phyloP scores from a whole-genome alignment of 2,113 vertebrate genomes.

The Notarius lentiginosus region DNA sequence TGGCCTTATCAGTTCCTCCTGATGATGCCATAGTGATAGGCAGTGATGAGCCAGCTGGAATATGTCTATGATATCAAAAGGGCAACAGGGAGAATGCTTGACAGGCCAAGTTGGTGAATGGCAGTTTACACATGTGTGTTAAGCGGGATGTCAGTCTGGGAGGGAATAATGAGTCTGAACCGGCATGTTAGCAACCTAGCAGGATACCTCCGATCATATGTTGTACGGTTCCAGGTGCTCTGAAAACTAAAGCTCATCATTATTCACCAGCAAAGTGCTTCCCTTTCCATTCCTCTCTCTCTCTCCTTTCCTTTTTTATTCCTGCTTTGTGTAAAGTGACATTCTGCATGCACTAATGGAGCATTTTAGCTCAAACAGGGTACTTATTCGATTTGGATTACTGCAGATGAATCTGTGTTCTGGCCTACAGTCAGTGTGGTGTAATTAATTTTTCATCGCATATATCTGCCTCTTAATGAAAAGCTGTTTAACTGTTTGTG shows the following conservation, averaged over 20 bases:
- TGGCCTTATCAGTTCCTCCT: slow-evolving; percentile 60
- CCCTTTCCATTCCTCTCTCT: background rate
- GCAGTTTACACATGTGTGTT: slow-evolving; percentile 42
- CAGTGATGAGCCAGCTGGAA: slow-evolving; percentile 43
- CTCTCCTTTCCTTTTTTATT: background rate
- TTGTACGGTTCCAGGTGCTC: slow-evolving; percentile 12
- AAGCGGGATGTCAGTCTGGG: slow-evolving; percentile 63
- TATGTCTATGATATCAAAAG: slow-evolving; percentile 47
- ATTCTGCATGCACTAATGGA: slow-evolving; percentile 25
- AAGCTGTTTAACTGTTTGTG: slow-evolving; percentile 33
- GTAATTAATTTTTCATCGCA: slow-evolving; percentile 33
- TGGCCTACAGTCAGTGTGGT: slow-evolving; percentile 15
- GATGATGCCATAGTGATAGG: slow-evolving; percentile 47
- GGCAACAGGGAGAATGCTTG: slow-evolving; percentile 46
- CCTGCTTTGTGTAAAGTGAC: slow-evolving; percentile 33
- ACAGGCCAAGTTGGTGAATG: slow-evolving; percentile 28
- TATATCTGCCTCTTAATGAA: slow-evolving; percentile 34
- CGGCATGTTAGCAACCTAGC: slow-evolving; percentile 26
- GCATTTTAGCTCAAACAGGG: slow-evolving; percentile 28
- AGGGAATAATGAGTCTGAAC: slow-evolving; percentile 62
- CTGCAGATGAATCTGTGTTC: slow-evolving; percentile 11
- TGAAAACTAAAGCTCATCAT: slow-evolving; percentile 39
- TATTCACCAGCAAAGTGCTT: slow-evolving; percentile 41
- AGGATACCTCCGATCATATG: slow-evolving; percentile 46
- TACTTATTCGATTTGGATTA: slow-evolving; percentile 44